Evolutionary conservation across 2,113 vertebrate genomes (phyloP).

Genomic region (Spheniscus mendiculus): DNA sequence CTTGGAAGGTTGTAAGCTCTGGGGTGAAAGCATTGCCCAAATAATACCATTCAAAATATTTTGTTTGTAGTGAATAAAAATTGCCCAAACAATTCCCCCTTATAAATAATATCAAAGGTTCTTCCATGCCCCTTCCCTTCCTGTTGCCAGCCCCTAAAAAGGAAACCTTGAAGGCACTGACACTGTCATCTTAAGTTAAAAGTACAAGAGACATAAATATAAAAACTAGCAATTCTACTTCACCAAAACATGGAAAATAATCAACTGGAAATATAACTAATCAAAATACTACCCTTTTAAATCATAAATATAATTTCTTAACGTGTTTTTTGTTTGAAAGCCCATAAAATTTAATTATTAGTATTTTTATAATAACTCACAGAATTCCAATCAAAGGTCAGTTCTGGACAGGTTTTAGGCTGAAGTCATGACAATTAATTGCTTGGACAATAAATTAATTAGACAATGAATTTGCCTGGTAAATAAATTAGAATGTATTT

Average conservation of each 20-base stretch:
- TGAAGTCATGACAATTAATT: neutral
- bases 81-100: neutral
- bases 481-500: conserved; percentile 30
- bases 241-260: neutral
- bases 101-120: neutral
- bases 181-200: neutral
- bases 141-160: neutral
- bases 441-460: neutral
- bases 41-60: neutral
- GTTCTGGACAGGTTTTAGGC: neutral
- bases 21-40: neutral
- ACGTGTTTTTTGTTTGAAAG: neutral
- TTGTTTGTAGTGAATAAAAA: neutral
- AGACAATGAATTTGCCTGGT: neutral
- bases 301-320: neutral
- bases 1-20: neutral
- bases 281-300: neutral
- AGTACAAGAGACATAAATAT: neutral
- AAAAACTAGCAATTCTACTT: neutral
- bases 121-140: neutral
- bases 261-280: neutral
- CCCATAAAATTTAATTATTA: neutral
- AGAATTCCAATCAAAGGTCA: neutral
- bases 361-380: neutral
- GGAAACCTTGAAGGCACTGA: neutral